phyloP scores from a whole-genome alignment of 2,888 invertebrate species.

The Trichogramma dendrolimi region DNA sequence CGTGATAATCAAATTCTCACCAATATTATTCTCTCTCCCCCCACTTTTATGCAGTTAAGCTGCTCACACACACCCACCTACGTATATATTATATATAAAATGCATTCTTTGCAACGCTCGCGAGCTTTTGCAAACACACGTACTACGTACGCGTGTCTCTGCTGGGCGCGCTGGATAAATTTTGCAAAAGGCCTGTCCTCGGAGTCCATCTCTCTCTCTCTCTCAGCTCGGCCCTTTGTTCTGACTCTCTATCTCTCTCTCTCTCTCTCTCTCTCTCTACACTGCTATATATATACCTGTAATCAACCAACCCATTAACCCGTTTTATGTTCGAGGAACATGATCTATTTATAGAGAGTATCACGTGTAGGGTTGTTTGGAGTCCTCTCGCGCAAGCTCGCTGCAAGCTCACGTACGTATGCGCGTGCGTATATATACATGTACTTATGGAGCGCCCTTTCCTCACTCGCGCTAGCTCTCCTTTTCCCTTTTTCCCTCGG shows the following conservation, averaged over 20 bases:
- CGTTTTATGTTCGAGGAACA: conserved; percentile 29
- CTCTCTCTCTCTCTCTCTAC: conserved; percentile 3
- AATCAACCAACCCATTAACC: conserved; percentile 26
- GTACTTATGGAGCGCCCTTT: conserved; percentile 13
- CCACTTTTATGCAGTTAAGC: too few species aligned
- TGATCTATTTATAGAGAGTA: conserved; percentile 31
- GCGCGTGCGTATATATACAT: too few species aligned
- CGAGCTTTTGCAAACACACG: too few species aligned
- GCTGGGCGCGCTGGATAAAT: conserved; percentile 16
- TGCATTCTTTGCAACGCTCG: too few species aligned
- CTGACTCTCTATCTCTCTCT: conserved; percentile 1
- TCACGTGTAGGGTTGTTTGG: too few species aligned
- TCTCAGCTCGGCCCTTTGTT: conserved; percentile 15
- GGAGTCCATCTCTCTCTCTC: conserved; percentile 9
- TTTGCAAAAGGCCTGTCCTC: conserved; percentile 28
- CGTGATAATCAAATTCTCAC: too few species aligned
- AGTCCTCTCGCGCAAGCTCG: too few species aligned
- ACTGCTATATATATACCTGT: conserved; percentile 6
- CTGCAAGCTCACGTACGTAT: too few species aligned
- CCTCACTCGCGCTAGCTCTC: conserved; percentile 19
- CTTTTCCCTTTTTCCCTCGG: conserved; percentile 13
- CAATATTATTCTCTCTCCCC: too few species aligned
- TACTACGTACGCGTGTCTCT: too few species aligned
- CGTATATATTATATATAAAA: too few species aligned
- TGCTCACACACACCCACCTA: too few species aligned